phyloP scores from a whole-genome alignment of 1,140 invertebrate genomes.

The Trachymyrmex septentrionalis region DNA sequence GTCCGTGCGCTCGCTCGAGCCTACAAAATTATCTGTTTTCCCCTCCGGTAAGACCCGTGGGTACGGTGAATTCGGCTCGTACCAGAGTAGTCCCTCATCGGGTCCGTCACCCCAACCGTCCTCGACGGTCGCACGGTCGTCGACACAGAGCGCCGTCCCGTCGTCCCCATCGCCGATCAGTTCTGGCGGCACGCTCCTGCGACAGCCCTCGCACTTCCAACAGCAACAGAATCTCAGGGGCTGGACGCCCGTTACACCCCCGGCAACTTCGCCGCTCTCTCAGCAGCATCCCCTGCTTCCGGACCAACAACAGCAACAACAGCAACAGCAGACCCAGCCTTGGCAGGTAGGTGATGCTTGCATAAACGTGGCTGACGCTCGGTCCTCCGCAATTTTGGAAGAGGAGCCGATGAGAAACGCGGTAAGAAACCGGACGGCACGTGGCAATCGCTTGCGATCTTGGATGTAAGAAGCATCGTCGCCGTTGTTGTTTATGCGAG shows the following conservation, averaged over 20 bases:
- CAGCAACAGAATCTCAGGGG: conserved; percentile 74
- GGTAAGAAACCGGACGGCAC: conserved; percentile 2
- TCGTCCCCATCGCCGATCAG: conserved; percentile 78
- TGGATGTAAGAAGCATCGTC: not conserved
- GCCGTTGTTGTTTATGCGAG: not conserved
- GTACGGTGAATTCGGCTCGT: conserved; percentile 81
- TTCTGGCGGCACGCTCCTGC: conserved; percentile 78
- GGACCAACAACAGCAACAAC: conserved; percentile 73
- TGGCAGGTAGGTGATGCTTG: conserved; percentile 68
- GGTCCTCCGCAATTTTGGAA: conserved; percentile 8
- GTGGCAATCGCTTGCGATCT: conserved; percentile 17
- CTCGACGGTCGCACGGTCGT: conserved; percentile 67
- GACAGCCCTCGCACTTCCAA: conserved; percentile 81
- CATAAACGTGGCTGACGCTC: conserved; percentile 30
- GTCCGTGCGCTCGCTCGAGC: conserved; percentile 32
- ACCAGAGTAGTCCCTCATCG: conserved; percentile 81
- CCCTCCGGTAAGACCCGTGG: conserved; percentile 82
- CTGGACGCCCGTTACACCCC: conserved; percentile 82
- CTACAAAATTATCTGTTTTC: conserved; percentile 74
- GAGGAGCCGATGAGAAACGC: not conserved
- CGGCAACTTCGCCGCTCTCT: conserved; percentile 85
- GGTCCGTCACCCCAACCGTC: conserved; percentile 78
- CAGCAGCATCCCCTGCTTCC: conserved; percentile 80
- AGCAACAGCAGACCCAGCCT: conserved; percentile 80
- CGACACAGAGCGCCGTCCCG: conserved; percentile 63